phyloP scores from a whole-genome alignment of 2,113 vertebrate species.

The Clarias macrocephalus region DNA sequence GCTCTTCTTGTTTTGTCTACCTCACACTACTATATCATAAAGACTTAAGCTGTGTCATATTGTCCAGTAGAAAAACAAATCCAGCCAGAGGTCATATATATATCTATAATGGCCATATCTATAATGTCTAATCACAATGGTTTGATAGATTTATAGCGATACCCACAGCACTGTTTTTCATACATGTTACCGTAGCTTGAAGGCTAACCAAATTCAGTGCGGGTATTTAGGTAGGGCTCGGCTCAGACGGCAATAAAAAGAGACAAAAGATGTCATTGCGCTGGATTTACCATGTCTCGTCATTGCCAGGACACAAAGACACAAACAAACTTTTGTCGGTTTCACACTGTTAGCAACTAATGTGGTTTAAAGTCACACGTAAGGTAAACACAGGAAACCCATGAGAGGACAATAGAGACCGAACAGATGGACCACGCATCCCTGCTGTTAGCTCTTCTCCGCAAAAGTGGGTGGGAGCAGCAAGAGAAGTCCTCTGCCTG shows the following conservation, averaged over 20 bases:
- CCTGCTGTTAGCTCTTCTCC: slow-evolving; percentile 34
- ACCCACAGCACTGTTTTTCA: neutral
- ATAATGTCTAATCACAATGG: neutral
- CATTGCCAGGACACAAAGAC: neutral
- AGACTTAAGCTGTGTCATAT: neutral
- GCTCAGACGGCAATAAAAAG: neutral
- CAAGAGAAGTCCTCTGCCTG: slow-evolving; percentile 27
- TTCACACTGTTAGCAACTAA: slow-evolving; percentile 47
- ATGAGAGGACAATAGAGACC: slow-evolving; percentile 23
- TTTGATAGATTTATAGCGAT: neutral
- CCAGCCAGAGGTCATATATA: neutral
- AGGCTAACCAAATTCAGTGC: neutral
- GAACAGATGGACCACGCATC: slow-evolving; percentile 47
- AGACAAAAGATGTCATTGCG: neutral
- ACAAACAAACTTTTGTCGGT: slow-evolving; percentile 16
- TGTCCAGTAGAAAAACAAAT: neutral
- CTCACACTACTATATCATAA: neutral
- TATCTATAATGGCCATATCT: neutral
- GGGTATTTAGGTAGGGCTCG: neutral
- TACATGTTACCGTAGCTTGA: neutral
- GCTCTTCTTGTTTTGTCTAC: neutral
- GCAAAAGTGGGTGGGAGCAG: slow-evolving; percentile 13
- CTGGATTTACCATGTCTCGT: neutral
- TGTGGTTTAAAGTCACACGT: slow-evolving; percentile 21
- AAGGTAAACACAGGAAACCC: slow-evolving; percentile 41